These are phyloP conservation scores for Scaptomyza hsui DNA, from an alignment of 1,140 invertebrate genomes.

Conservation along the genomic window DNA sequence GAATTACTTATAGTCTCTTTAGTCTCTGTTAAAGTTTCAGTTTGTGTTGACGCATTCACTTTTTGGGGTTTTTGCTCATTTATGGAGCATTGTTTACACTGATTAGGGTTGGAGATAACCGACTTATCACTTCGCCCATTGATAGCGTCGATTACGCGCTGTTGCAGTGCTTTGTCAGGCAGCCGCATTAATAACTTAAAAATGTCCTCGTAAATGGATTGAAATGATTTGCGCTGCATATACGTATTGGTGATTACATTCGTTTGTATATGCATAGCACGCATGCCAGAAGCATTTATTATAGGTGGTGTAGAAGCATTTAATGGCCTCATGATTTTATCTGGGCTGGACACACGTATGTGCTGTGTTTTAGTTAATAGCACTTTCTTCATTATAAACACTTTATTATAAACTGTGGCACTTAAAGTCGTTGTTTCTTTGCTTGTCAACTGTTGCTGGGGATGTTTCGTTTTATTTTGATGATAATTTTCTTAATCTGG, in stretches of 20 bases:
- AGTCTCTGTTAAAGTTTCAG: constrained; percentile 27
- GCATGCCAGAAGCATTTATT: constrained; percentile 9
- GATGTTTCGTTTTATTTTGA: constrained; percentile 38
- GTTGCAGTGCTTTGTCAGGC: constrained; percentile 70
- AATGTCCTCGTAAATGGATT: constrained; percentile 65
- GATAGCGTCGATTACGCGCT: constrained; percentile 73
- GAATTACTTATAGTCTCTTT: constrained; percentile 9
- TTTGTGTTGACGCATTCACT: constrained; percentile 59
- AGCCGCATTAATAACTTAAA: constrained; percentile 66
- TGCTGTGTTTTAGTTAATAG: constrained; percentile 64
- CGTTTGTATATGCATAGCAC: constrained; percentile 21
- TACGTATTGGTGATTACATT: constrained; percentile 50
- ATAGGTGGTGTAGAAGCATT: neutral
- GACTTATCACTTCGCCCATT: constrained; percentile 60
- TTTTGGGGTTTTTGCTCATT: constrained; percentile 31
- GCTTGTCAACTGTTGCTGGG: constrained; percentile 19
- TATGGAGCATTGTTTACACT: constrained; percentile 50
- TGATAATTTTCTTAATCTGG: constrained; percentile 48
- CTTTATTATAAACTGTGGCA: neutral
- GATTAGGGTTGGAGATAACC: constrained; percentile 40
- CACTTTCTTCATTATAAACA: constrained; percentile 64
- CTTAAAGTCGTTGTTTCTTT: neutral
- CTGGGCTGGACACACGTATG: constrained; percentile 32
- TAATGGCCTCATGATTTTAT: constrained; percentile 24
- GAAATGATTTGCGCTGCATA: constrained; percentile 61